Base-by-base conservation (phyloP, 2,113 vertebrate species). In the Arothron firmamentum region DNA sequence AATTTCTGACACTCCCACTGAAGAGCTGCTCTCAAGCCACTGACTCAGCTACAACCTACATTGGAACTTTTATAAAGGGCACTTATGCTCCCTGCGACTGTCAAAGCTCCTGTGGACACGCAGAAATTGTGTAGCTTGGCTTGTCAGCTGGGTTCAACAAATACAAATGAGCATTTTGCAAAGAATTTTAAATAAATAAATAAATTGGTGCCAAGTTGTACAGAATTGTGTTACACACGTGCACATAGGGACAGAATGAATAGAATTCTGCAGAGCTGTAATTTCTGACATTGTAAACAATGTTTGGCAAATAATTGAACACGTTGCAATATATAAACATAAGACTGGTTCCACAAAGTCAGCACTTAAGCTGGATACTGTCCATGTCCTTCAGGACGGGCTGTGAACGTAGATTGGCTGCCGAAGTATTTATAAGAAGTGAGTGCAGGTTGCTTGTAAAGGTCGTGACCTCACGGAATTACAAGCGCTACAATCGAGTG, bases 361-460 rank as follows among this genome's bases (percentile, higher is more conserved):
- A n/a, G n/a, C 16, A 17, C 5, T 17, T 17, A 47, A 45, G 43
- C 6, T 17, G 6, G 17, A 47, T 47, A 47, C n/a, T 47, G 17
- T 47, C 17, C 15, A 13, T n/a, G 45, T n/a, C 15, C 45, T n/a
- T 9, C 45, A 47, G 15, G n/a, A 47, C 5, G 13, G n/a, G 19
- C 41, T 47, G 20, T 56, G 51, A 59, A 67, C 65, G 52, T 23
- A 56, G 20, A 71, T 59, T 55, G 34, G 47, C 50, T 65, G 15
- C 46, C 73, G 12, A 67, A 71, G 47, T 61, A 72, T 77, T 64
- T 64, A 75, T 75, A 31, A 59, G 23, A 28, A 49, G 49, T 62
- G 17, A 65, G 19, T 58, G 47, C 28, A 25, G 20, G 56, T 56
- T 63, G 17, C 51, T 67, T 65, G 19, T 41, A 58, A 45, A 42